phyloP scores from a whole-genome alignment of 2,888 invertebrate genomes.

The Apotomis turbidana region DNA sequence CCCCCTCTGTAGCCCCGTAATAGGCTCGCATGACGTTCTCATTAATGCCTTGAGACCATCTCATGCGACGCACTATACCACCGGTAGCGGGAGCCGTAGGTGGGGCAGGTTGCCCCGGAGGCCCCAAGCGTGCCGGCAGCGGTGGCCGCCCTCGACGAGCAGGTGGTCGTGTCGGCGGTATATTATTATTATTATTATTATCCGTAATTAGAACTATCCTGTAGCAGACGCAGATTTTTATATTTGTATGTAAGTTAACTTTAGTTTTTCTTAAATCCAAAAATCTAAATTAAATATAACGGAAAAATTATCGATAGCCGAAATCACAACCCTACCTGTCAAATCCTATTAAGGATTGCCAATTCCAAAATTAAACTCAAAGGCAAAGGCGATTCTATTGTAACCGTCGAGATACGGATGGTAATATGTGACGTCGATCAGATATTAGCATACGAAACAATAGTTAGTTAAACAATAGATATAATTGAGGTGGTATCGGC shows the following conservation, averaged over 20 bases:
- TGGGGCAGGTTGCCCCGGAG: too few species aligned
- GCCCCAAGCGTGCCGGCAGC: too few species aligned
- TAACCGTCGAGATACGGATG: constrained; percentile 18
- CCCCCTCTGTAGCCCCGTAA: too few species aligned
- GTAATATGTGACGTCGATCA: constrained; percentile 37
- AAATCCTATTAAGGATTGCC: not conserved
- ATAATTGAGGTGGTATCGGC: constrained; percentile 52
- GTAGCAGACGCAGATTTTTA: too few species aligned
- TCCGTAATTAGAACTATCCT: too few species aligned
- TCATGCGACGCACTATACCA: too few species aligned
- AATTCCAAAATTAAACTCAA: constrained; percentile 22
- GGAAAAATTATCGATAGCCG: constrained; percentile 1
- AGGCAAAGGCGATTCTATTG: constrained; percentile 13
- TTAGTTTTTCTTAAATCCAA: not conserved
- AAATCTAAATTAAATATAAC: not conserved
- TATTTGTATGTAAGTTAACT: not conserved
- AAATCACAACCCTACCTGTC: constrained; percentile 6
- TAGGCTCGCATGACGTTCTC: too few species aligned
- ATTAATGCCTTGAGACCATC: too few species aligned
- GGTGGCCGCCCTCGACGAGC: too few species aligned
- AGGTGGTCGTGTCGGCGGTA: too few species aligned
- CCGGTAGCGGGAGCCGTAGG: too few species aligned
- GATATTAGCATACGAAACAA: constrained; percentile 47
- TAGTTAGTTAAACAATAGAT: constrained; percentile 58
- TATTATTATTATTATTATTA: too few species aligned